Percentiles rank a stretch among this genome's conserved stretches.
Evolutionary conservation across 2,888 invertebrate species (phyloP).

Genomic region (Adelognathus sp.): DNA sequence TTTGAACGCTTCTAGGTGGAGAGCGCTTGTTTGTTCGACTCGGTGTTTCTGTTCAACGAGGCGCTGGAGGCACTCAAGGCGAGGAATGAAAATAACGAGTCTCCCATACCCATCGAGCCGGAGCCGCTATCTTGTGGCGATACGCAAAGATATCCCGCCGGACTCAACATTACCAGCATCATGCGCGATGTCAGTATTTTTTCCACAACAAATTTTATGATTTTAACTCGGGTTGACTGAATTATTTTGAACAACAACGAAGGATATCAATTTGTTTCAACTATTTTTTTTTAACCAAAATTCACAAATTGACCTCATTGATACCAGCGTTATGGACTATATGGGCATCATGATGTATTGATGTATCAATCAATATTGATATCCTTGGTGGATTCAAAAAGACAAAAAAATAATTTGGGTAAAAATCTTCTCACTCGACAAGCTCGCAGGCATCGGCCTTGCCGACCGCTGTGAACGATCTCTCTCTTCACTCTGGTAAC

Average conservation of each 20-base stretch:
- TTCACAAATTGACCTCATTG: too few relatives aligned
- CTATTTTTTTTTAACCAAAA: background rate
- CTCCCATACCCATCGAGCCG: constrained; percentile 68
- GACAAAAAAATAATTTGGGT: background rate
- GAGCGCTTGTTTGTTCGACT: constrained; percentile 92
- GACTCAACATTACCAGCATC: constrained; percentile 68
- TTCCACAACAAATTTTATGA: too few relatives aligned
- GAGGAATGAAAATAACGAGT: constrained; percentile 64
- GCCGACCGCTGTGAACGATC: constrained; percentile 12
- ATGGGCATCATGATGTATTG: too few relatives aligned
- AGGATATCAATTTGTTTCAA: background rate
- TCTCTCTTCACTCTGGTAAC: background rate
- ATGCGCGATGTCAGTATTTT: constrained; percentile 67
- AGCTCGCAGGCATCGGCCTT: constrained; percentile 9
- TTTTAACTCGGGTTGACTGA: too few relatives aligned
- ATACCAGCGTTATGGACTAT: too few relatives aligned
- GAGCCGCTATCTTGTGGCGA: constrained; percentile 79
- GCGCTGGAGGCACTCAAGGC: constrained; percentile 87
- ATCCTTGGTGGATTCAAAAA: too few relatives aligned
- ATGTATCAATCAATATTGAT: too few relatives aligned
- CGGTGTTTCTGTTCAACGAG: constrained; percentile 89
- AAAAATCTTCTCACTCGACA: constrained; percentile 14
- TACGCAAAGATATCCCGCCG: constrained; percentile 75
- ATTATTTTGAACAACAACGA: background rate
- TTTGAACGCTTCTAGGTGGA: constrained; percentile 82